These are phyloP conservation scores for Cliona cf. orientalis DNA, from an alignment of 37 sponge, comb jelly and placozoan genomes.

Conservation along the genomic window DNA sequence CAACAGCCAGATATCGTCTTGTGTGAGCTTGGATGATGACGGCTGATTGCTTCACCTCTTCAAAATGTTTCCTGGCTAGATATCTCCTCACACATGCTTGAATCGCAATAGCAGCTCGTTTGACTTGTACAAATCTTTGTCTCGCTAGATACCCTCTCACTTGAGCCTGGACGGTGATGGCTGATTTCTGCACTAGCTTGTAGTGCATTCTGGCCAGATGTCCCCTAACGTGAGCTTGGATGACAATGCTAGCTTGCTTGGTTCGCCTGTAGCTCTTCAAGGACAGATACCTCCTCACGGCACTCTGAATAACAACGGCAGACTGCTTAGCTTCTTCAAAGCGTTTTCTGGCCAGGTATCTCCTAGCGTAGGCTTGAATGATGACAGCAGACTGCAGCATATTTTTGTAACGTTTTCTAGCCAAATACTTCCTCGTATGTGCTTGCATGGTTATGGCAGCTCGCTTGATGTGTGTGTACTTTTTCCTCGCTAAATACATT, in stretches of 20 bases:
- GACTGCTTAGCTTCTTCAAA: neutral
- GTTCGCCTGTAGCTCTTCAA: constrained; percentile 8
- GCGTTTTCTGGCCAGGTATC: neutral
- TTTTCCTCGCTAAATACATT: constrained; percentile 5
- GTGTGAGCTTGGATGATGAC: neutral
- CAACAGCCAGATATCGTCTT: constrained; percentile 9
- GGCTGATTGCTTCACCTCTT: neutral
- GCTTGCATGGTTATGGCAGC: constrained; percentile 41
- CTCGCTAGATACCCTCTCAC: constrained; percentile 19
- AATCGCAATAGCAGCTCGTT: constrained; percentile 49
- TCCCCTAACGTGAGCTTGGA: constrained; percentile 44
- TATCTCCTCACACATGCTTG: constrained; percentile 52
- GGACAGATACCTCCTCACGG: constrained; percentile 1
- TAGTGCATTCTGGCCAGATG: constrained; percentile 19
- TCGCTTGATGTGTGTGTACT: neutral
- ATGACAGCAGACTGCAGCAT: constrained; percentile 1
- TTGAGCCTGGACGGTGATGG: constrained; percentile 36
- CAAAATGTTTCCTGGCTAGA: constrained; percentile 33
- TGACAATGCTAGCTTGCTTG: neutral
- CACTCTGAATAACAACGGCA: constrained; percentile 29
- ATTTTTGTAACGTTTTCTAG: constrained; percentile 10
- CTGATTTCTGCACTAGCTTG: constrained; percentile 32
- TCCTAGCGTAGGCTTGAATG: constrained; percentile 22
- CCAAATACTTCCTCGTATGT: constrained; percentile 5
- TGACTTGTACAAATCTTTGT: constrained; percentile 9